phyloP scores from a whole-genome alignment of 1,140 invertebrate species.

The Monomorium pharaonis region DNA sequence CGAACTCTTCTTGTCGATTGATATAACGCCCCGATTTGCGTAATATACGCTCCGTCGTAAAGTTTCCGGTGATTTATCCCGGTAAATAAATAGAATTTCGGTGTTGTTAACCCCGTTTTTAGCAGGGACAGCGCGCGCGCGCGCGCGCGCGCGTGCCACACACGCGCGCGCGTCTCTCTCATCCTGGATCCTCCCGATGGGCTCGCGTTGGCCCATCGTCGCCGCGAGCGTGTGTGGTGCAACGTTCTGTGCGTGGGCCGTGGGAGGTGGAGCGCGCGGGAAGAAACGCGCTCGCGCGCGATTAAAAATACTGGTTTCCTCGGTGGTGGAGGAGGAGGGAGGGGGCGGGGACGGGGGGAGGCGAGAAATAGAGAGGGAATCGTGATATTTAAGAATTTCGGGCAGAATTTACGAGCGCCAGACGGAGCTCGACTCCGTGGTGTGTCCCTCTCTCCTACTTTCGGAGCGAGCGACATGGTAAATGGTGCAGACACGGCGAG shows the following conservation, averaged over 20 bases:
- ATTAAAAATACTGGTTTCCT: slow-evolving; percentile 71
- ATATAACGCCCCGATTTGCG: slow-evolving; percentile 72
- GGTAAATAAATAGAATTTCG: slow-evolving; percentile 71
- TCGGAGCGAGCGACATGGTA: slow-evolving; percentile 12
- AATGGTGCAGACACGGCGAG: slow-evolving; percentile 41
- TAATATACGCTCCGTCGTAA: slow-evolving; percentile 69
- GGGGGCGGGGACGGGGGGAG: neutral
- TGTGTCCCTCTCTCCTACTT: neutral
- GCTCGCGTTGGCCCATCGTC: slow-evolving; percentile 29
- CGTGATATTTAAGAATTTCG: slow-evolving; percentile 71
- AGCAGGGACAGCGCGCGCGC: slow-evolving; percentile 14
- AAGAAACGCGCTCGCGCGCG: slow-evolving; percentile 45
- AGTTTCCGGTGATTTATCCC: slow-evolving; percentile 68
- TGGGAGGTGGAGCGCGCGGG: slow-evolving; percentile 41
- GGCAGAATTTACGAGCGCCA: slow-evolving; percentile 68
- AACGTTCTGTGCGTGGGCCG: slow-evolving; percentile 58
- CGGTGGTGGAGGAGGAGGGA: neutral
- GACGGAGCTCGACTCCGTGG: slow-evolving; percentile 59
- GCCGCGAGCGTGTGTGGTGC: slow-evolving; percentile 14
- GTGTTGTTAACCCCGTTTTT: slow-evolving; percentile 71
- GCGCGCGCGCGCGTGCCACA: neutral
- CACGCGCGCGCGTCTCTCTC: neutral
- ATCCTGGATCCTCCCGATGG: slow-evolving; percentile 7
- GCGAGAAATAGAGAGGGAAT: slow-evolving; percentile 35
- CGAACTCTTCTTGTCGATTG: slow-evolving; percentile 56